Base-by-base conservation (phyloP, 2,113 vertebrate species). In the Stegastes partitus region DNA sequence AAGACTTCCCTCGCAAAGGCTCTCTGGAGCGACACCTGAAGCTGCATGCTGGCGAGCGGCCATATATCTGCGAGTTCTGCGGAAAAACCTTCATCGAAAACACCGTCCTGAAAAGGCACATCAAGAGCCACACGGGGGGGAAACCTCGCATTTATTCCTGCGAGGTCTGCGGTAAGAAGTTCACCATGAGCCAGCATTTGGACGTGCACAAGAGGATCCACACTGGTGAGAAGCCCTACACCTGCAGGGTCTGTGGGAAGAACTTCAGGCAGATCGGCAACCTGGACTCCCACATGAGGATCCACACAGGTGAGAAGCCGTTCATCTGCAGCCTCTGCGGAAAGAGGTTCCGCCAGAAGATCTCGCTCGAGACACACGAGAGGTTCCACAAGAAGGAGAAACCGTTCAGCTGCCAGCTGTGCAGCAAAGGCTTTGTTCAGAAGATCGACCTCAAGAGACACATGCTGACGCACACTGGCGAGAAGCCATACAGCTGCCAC, bases 231-330 rank as follows among this genome's bases (percentile, higher is more conserved):
- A 91, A 91, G n/a, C 92, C 90, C 0, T 91, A 87, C 81, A 72
- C 47, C 39, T 96, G 96, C 58, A 82, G 81, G 0, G 93, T 92
- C 3, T 96, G 96, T 0, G 94, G 94, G 11, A 96, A 96, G 78
- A 93, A 82, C 64, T 96, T 96, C 87, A 84, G 93, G 1, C 93
- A 95, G 78, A 84, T 93, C 0, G 95, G 95, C 0, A 95, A 95
- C 75, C 87, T 96, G 67, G 95, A 94, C 18, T 94, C 96, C 1
- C 96, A 96, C 45, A 89, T 90, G 81, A 93, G 94, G 74, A 96
- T 95, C 34, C 95, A 96, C 81, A 94, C 94, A 0, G 91, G 93
- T 0, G 93, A 94, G 67, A 95, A 94, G 25, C 93, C 95, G 0
- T 95, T 95, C 19, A 85, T 92, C 49, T 96, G 96, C 83, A 77